Conservation (phyloP, 2,113 vertebrate species). For the Eleginops maclovinus region DNA sequence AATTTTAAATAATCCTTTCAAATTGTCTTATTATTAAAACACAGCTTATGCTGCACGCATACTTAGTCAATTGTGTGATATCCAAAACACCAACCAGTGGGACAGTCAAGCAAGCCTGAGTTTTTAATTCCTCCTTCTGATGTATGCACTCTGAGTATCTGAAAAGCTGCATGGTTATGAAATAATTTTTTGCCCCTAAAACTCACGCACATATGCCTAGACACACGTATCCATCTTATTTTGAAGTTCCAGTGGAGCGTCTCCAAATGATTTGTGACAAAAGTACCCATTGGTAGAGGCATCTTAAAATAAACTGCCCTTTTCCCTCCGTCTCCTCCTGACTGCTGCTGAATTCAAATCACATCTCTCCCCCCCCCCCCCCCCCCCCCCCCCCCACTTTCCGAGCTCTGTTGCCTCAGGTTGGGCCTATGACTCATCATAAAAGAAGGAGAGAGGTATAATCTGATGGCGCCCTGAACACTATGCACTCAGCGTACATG, state of each 20-base stretch:
- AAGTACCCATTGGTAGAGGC: slow-evolving; percentile 48
- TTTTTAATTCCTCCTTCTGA: not conserved
- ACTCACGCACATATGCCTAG: not conserved
- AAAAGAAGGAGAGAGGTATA: slow-evolving; percentile 56
- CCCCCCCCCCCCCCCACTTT: slow-evolving; percentile 23
- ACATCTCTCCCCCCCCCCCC: slow-evolving; percentile 33
- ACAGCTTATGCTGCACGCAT: not conserved
- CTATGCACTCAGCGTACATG: not conserved
- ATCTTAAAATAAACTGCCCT: slow-evolving; percentile 76
- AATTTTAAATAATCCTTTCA: not conserved
- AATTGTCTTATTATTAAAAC: not conserved
- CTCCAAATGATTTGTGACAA: slow-evolving; percentile 75
- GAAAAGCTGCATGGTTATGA: slow-evolving; percentile 19
- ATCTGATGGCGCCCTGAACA: slow-evolving; percentile 32
- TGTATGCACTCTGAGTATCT: not conserved
- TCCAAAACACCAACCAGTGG: not conserved
- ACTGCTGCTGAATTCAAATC: slow-evolving; percentile 70
- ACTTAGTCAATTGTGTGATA: not conserved
- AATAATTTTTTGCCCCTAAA: not conserved
- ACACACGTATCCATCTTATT: slow-evolving; percentile 14
- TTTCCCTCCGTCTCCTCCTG: slow-evolving; percentile 53
- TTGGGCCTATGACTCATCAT: slow-evolving; percentile 71
- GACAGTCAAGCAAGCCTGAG: not conserved
- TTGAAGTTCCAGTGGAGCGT: slow-evolving; percentile 55
- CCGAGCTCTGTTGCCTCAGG: slow-evolving; percentile 54